Conservation (phyloP, 1,140 invertebrate species). For the Nixonia krombeini region DNA sequence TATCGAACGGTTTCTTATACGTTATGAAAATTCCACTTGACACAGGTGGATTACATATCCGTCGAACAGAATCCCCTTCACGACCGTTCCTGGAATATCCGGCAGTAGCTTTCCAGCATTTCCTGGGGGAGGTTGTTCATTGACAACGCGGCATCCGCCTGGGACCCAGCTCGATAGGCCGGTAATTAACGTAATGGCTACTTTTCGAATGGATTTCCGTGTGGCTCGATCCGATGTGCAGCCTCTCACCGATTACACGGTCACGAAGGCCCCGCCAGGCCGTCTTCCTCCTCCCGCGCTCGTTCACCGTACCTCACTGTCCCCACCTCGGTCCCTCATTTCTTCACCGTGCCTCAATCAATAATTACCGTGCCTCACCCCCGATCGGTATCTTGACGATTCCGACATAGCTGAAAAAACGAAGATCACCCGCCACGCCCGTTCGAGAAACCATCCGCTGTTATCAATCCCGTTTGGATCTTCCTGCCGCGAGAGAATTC, state of each 20-base stretch:
- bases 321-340: slow-evolving; percentile 16
- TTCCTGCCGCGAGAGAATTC: no score
- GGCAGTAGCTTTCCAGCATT: background rate
- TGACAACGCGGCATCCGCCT: slow-evolving; percentile 34
- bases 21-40: no score
- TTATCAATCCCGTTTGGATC: no score
- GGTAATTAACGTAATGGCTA: slow-evolving; percentile 71
- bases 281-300: slow-evolving; percentile 40
- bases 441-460: background rate
- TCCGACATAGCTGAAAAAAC: slow-evolving; percentile 21
- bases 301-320: slow-evolving; percentile 19
- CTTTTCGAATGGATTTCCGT: slow-evolving; percentile 70
- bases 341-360: slow-evolving; percentile 7
- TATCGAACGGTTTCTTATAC: no score
- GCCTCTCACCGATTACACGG: slow-evolving; percentile 56
- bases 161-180: slow-evolving; percentile 50
- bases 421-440: slow-evolving; percentile 13
- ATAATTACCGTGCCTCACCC: slow-evolving; percentile 46
- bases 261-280: slow-evolving; percentile 54
- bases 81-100: no score
- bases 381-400: slow-evolving; percentile 56
- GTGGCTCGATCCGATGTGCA: slow-evolving; percentile 60
- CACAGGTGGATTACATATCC: no score
- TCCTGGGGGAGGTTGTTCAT: slow-evolving; percentile 17
- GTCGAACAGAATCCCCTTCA: no score